Percentiles rank a stretch among this genome's conserved stretches.
These are phyloP conservation scores for Brachionus asplanchnoidis DNA, from an alignment of 1,140 invertebrate genomes.

Conservation along the genomic window DNA sequence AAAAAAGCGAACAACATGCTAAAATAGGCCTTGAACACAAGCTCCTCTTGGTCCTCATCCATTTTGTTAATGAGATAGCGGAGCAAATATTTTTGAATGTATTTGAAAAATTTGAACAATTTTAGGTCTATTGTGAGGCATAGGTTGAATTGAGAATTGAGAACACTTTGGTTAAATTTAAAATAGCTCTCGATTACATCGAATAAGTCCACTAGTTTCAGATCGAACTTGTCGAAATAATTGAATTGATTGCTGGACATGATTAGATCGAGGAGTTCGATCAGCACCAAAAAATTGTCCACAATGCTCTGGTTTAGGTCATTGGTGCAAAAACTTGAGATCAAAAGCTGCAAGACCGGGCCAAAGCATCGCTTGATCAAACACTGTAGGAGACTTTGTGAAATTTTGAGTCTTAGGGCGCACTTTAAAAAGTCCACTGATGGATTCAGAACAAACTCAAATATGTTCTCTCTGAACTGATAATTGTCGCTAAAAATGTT, in stretches of 20 bases:
- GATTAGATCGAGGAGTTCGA: background rate
- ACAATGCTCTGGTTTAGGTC: background rate
- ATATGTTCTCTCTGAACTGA: conserved; percentile 10
- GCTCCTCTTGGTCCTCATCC: background rate
- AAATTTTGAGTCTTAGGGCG: background rate
- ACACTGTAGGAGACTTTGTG: background rate
- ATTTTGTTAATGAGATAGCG: background rate
- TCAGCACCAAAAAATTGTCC: background rate
- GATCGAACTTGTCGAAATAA: background rate
- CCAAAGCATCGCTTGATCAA: background rate
- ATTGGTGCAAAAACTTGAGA: background rate
- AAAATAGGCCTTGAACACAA: conserved; percentile 19
- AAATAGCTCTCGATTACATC: conserved; percentile 18
- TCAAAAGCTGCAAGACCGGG: background rate
- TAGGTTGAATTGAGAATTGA: background rate
- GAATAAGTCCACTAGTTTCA: background rate
- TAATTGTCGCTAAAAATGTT: background rate
- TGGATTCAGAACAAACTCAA: background rate
- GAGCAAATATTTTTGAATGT: conserved; percentile 26
- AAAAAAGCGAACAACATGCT: background rate
- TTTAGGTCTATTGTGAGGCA: background rate
- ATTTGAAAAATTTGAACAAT: conserved; percentile 36
- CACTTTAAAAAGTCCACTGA: conserved; percentile 5
- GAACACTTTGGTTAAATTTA: background rate
- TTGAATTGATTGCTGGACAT: conserved; percentile 1